Conservation (phyloP, 1,140 invertebrate genomes). For the Meloidogyne floridensis region DNA sequence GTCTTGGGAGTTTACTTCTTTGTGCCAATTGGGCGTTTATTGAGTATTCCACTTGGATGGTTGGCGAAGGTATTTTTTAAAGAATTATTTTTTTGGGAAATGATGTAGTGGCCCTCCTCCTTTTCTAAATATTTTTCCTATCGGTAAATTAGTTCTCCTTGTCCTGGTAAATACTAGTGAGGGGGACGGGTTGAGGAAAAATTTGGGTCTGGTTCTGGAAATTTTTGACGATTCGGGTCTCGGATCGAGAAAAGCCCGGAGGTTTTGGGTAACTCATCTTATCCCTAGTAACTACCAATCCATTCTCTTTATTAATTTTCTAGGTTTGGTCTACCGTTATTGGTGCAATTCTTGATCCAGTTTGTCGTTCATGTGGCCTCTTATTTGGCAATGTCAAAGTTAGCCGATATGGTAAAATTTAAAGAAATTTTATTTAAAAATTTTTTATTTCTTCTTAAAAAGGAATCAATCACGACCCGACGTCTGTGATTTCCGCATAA, state of each 20-base stretch:
- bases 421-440: neutral
- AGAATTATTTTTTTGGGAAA: too few relatives aligned
- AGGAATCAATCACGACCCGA: constrained; percentile 17
- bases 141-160: neutral
- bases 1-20: constrained; percentile 36
- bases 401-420: constrained; percentile 36
- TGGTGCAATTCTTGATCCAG: constrained; percentile 40
- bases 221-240: too few relatives aligned
- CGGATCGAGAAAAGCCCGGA: too few relatives aligned
- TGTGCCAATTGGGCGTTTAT: constrained; percentile 43
- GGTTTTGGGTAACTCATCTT: too few relatives aligned
- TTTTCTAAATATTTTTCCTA: too few relatives aligned
- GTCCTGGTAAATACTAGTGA: too few relatives aligned
- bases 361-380: constrained; percentile 30
- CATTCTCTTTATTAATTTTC: neutral
- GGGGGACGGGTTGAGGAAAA: too few relatives aligned
- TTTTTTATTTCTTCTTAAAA: neutral
- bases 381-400: constrained; percentile 35
- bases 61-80: constrained; percentile 38
- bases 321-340: constrained; percentile 43
- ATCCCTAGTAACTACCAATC: too few relatives aligned
- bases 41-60: constrained; percentile 43
- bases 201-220: too few relatives aligned
- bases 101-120: too few relatives aligned
- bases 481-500: neutral